phyloP scores from a whole-genome alignment of 1,140 invertebrate genomes.

The Tetramorium parvispinum region DNA sequence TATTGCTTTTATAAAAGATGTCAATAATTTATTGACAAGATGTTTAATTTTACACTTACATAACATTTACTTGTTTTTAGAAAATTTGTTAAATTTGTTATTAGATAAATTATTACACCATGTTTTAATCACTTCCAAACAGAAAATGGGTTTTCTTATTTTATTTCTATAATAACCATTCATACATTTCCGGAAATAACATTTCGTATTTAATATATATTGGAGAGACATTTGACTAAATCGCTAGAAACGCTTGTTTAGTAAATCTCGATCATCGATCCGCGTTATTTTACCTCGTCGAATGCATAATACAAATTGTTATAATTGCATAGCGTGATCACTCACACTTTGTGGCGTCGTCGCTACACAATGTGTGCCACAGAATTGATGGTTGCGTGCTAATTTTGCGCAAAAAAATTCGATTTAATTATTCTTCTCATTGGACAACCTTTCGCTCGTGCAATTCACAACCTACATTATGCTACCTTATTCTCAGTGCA shows the following conservation, averaged over 20 bases:
- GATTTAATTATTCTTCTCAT: constrained; percentile 9
- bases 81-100: not conserved
- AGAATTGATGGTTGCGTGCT: not conserved
- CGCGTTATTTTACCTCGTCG: not conserved
- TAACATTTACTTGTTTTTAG: not conserved
- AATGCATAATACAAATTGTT: not conserved
- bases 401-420: constrained; percentile 1
- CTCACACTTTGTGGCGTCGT: not conserved
- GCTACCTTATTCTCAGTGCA: not conserved
- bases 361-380: not conserved
- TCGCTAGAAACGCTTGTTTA: constrained; percentile 22
- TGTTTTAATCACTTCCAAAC: not conserved
- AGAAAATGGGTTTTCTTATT: not conserved
- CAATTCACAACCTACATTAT: not conserved
- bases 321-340: not conserved
- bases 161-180: not conserved
- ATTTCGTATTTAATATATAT: constrained; percentile 18
- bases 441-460: not conserved
- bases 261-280: constrained; percentile 14
- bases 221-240: not conserved
- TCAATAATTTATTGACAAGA: not conserved
- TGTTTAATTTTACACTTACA: not conserved
- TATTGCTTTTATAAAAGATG: not conserved
- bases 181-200: constrained; percentile 4
- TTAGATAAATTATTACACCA: not conserved